Evolutionary conservation across 2,888 invertebrate species (phyloP).

Genomic region (Blastobasis lacticolella): DNA sequence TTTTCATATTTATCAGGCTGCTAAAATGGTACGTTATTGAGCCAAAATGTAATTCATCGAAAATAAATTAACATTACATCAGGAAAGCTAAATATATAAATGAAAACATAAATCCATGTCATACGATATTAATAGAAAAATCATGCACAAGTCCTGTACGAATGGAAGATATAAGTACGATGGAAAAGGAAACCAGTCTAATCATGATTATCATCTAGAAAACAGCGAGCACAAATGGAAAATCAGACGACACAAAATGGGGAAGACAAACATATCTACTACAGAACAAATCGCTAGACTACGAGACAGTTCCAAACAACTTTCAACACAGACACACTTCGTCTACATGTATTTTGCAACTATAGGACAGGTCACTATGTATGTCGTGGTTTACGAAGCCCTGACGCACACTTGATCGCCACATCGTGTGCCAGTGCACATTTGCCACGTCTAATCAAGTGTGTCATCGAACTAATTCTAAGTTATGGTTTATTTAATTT

Average conservation of each 20-base stretch:
- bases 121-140: slow-evolving; percentile 13
- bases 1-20: slow-evolving; percentile 41
- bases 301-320: slow-evolving; percentile 44
- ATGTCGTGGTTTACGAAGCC: slow-evolving; percentile 63
- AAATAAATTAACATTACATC: slow-evolving; percentile 27
- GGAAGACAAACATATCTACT: slow-evolving; percentile 45
- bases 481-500: slow-evolving; percentile 26
- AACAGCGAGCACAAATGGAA: slow-evolving; percentile 30
- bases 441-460: slow-evolving; percentile 50
- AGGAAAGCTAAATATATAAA: slow-evolving; percentile 18
- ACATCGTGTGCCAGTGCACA: slow-evolving; percentile 48
- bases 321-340: slow-evolving; percentile 42
- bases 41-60: slow-evolving; percentile 65
- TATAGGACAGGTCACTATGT: slow-evolving; percentile 69
- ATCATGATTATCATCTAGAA: slow-evolving; percentile 21
- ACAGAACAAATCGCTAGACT: slow-evolving; percentile 38
- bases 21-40: slow-evolving; percentile 58
- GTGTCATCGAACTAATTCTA: slow-evolving; percentile 53
- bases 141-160: slow-evolving; percentile 24
- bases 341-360: slow-evolving; percentile 65
- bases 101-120: slow-evolving; percentile 13
- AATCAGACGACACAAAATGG: slow-evolving; percentile 37
- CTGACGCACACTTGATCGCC: slow-evolving; percentile 46
- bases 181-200: slow-evolving; percentile 20
- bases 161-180: slow-evolving; percentile 10